phyloP scores from a whole-genome alignment of 2,888 invertebrate genomes.

The Pseudococcus longispinus region DNA sequence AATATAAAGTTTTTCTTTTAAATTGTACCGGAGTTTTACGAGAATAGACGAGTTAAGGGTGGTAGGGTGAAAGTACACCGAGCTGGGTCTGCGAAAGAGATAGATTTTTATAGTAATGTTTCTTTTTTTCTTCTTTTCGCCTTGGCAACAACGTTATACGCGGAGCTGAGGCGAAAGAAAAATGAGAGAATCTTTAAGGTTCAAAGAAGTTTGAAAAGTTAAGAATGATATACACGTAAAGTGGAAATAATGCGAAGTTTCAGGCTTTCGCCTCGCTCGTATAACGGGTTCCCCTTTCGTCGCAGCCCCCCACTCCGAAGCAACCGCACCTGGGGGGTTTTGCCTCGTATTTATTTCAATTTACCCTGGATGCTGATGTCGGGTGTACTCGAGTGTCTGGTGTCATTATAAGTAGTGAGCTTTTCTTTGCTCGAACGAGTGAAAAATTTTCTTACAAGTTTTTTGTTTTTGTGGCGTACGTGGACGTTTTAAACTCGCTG shows the following conservation, averaged over 20 bases:
- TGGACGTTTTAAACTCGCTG: neutral
- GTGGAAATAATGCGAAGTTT: conserved; percentile 23
- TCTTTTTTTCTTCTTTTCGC: neutral
- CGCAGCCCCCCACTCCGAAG: too few relatives aligned
- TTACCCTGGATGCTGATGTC: neutral
- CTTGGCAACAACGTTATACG: neutral
- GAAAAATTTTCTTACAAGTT: neutral
- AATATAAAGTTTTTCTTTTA: conserved; percentile 45
- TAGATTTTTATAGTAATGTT: conserved; percentile 8
- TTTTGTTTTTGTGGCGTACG: neutral
- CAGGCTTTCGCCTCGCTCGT: neutral
- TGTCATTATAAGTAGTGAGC: neutral
- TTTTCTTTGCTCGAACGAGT: neutral
- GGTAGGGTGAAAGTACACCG: neutral
- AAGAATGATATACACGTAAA: conserved; percentile 27
- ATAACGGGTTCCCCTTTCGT: neutral
- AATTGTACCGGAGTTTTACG: conserved; percentile 13
- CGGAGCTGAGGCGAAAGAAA: neutral
- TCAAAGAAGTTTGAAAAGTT: conserved; percentile 37
- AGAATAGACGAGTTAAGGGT: neutral
- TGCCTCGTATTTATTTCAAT: conserved; percentile 17
- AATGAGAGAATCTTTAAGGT: conserved; percentile 10
- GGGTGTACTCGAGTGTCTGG: neutral
- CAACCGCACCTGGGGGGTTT: neutral
- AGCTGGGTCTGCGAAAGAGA: neutral